Evolutionary conservation across 2,113 vertebrate species (phyloP), one percentile per base, ranked within the genome.

Genomic region (Tragelaphus strepsiceros): DNA sequence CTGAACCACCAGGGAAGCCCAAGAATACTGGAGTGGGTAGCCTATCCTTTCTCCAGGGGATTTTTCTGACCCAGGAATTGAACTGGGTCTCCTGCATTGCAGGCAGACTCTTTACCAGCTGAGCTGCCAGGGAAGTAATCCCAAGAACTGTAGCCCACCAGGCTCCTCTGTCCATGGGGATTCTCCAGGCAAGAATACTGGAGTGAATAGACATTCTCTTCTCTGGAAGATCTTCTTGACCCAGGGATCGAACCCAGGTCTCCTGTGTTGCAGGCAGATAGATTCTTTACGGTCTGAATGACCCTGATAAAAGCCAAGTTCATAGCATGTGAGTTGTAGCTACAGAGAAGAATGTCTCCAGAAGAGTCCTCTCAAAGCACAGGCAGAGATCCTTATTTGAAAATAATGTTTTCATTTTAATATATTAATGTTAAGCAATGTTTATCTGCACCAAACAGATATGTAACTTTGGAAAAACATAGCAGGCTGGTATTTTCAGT

Each of bases 321-420:
- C 49, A 59, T 4, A 28, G 32, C 24, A 12, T 28, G 1, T 35
- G 77, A 84, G 35, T n/a, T 96, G 49, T 30, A 89, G 2, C 32
- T 83, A 77, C 58, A 88, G 39, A 90, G 26, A 14, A 92, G 28
- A 74, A 24, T 53, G 35, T 35, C 77, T 81, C 5, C 35, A 35
- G 14, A 24, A 49, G 10, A 35, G 32, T 26, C 32, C n/a, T 54
- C 30, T 64, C 59, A 81, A 86, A 85, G 24, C 10, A 80, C 22
- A 35, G 49, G 32, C 16, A 96, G 87, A 94, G 64, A 64, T 15
- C 39, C 15, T 30, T 28, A 92, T 59, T 87, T 80, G 17, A 94
- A 91, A 86, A 67, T 32, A 77, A 86, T 61, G 19, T 4, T 96
- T 96, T 92, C 67, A 67, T 90, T 90, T 88, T 81, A 83, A 90